Percentiles rank a stretch among this genome's conserved stretches.
phyloP scores from a whole-genome alignment of 2,797 vertebrate genomes.

The Buceros bicornis region DNA sequence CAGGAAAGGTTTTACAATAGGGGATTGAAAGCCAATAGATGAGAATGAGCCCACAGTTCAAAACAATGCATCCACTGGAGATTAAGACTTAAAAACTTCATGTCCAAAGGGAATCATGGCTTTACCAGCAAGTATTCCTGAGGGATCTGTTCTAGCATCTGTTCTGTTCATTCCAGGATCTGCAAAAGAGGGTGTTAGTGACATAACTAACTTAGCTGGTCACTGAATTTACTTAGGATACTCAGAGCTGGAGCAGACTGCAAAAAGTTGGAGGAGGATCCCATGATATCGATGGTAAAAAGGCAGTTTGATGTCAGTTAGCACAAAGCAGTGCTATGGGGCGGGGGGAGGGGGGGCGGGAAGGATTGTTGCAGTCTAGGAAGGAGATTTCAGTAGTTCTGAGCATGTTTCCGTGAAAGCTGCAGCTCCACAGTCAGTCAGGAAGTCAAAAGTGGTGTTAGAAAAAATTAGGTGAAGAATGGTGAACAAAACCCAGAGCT shows the following conservation, averaged over 20 bases:
- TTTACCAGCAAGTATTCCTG: not conserved
- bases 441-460: conserved; percentile 4
- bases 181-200: not conserved
- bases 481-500: not conserved
- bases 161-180: not conserved
- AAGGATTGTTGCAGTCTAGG: not conserved
- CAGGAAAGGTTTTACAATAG: not conserved
- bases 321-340: not conserved
- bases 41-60: not conserved
- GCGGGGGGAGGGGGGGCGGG: no score
- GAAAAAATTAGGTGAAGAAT: conserved; percentile 5
- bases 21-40: not conserved
- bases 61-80: not conserved
- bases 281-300: not conserved
- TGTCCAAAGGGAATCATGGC: not conserved
- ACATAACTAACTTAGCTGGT: not conserved
- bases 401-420: not conserved
- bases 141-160: not conserved
- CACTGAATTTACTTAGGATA: not conserved
- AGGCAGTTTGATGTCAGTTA: not conserved
- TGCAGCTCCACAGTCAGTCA: not conserved
- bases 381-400: not conserved
- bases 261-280: not conserved
- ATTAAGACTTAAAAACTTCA: not conserved
- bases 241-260: not conserved